phyloP scores from a whole-genome alignment of 2,797 vertebrate genomes.

The Neoniphon sammara region DNA sequence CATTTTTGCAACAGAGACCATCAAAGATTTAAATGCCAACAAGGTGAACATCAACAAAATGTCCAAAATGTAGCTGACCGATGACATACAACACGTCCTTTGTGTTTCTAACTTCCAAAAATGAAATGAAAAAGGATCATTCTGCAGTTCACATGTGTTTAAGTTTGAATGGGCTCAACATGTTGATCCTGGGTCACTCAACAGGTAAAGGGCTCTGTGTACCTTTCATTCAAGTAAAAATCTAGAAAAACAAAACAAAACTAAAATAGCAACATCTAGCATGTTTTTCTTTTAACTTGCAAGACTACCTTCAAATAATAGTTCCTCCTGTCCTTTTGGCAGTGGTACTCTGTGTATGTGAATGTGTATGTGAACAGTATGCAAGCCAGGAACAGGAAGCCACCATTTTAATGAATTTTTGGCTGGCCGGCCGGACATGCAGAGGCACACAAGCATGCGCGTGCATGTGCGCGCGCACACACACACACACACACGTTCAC shows the following conservation, averaged over 20 bases:
- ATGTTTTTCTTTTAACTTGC: not conserved
- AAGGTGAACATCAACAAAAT: not conserved
- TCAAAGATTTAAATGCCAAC: not conserved
- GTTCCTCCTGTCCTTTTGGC: conserved; percentile 37
- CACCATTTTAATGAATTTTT: conserved; percentile 56
- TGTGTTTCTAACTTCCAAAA: not conserved
- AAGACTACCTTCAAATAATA: conserved; percentile 41
- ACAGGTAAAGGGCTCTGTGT: too few species aligned
- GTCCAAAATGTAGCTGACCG: not conserved
- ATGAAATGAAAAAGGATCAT: not conserved
- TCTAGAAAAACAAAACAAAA: not conserved
- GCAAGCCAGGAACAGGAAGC: conserved; percentile 46
- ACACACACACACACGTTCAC: conserved; percentile 46
- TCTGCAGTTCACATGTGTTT: not conserved
- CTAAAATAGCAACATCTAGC: not conserved
- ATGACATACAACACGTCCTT: not conserved
- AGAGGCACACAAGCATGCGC: conserved; percentile 31
- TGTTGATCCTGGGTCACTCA: too few species aligned
- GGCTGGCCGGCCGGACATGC: conserved; percentile 43
- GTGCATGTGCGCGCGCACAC: conserved; percentile 18
- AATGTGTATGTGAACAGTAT: conserved; percentile 14
- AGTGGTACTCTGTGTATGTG: not conserved
- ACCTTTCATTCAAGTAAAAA: too few species aligned
- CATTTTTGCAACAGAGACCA: not conserved
- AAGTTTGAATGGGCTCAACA: too few species aligned